These are phyloP conservation scores for Sternotherus odoratus DNA, from an alignment of 2,797 vertebrate genomes.

Conservation along the genomic window DNA sequence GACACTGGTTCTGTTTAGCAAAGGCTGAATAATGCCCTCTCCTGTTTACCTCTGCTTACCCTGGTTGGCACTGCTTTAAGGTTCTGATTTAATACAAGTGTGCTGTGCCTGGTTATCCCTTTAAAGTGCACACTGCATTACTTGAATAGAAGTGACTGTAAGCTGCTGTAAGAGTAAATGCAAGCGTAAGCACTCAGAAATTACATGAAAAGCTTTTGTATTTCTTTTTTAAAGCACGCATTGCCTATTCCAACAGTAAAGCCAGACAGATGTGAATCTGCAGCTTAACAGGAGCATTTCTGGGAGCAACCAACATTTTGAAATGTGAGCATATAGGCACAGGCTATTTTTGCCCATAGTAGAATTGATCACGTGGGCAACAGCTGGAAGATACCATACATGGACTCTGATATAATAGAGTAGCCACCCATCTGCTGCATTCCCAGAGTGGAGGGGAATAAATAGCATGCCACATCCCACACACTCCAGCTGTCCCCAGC, in stretches of 20 bases:
- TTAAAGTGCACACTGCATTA: not conserved
- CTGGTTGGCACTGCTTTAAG: not conserved
- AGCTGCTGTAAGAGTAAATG: slow-evolving; percentile 40
- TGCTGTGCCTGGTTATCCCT: not conserved
- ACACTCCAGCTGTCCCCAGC: slow-evolving; percentile 83
- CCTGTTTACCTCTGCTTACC: not conserved
- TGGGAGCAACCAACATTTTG: slow-evolving; percentile 28
- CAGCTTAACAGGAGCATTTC: slow-evolving; percentile 23
- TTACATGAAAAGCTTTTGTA: slow-evolving; percentile 50
- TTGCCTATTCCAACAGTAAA: slow-evolving; percentile 26
- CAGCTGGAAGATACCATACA: slow-evolving; percentile 78
- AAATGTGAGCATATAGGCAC: slow-evolving; percentile 52
- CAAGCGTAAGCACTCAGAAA: slow-evolving; percentile 62
- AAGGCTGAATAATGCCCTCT: not conserved
- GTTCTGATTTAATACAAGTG: slow-evolving; percentile 11
- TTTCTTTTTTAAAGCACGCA: slow-evolving; percentile 11
- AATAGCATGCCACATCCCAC: slow-evolving; percentile 82
- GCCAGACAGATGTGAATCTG: slow-evolving; percentile 62
- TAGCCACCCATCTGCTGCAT: slow-evolving; percentile 80
- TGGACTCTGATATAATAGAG: slow-evolving; percentile 74
- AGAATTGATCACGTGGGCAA: slow-evolving; percentile 69
- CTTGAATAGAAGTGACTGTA: slow-evolving; percentile 45
- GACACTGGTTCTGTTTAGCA: not conserved
- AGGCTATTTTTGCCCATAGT: slow-evolving; percentile 60
- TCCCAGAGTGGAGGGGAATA: slow-evolving; percentile 78